These are phyloP conservation scores for Diadema setosum DNA, from an alignment of 35 echinoderm and acorn worm species.

Conservation along the genomic window DNA sequence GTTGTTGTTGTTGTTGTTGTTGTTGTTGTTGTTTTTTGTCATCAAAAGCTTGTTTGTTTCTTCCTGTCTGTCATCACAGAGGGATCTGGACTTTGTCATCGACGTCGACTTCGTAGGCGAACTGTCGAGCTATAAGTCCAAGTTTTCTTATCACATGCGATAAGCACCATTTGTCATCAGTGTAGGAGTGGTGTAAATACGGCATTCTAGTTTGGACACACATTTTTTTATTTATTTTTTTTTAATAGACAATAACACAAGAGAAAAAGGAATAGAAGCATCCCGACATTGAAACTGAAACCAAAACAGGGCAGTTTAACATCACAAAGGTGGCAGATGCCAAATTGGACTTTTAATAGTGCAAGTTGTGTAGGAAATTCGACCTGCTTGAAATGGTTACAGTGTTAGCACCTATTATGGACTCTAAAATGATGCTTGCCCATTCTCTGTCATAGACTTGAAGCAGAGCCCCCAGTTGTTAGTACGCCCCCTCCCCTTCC, in stretches of 20 bases:
- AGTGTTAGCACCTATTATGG: neutral
- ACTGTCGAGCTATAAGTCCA: slow-evolving; percentile 55
- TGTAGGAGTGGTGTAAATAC: neutral
- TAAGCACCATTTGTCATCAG: neutral
- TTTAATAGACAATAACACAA: neutral
- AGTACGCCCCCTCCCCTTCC: no score
- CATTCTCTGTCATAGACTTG: no score
- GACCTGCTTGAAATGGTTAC: neutral
- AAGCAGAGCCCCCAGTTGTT: no score
- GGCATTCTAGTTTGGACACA: neutral
- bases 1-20: neutral
- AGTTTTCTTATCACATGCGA: slow-evolving; percentile 78
- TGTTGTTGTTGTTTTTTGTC: neutral
- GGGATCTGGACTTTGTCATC: slow-evolving; percentile 87
- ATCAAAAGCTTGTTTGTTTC: neutral
- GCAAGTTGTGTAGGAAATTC: neutral
- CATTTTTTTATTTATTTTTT: neutral
- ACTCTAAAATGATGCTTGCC: no score
- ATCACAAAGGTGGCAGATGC: neutral
- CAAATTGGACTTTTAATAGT: neutral
- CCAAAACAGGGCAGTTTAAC: neutral
- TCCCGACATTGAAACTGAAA: neutral
- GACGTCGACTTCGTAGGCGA: slow-evolving; percentile 83
- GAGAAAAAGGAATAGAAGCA: neutral
- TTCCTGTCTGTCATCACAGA: slow-evolving; percentile 34